A percentile compares a stretch with the other conserved stretches of the same genome.
phyloP scores from a whole-genome alignment of 2,888 invertebrate genomes.

The Cetonia aurata region DNA sequence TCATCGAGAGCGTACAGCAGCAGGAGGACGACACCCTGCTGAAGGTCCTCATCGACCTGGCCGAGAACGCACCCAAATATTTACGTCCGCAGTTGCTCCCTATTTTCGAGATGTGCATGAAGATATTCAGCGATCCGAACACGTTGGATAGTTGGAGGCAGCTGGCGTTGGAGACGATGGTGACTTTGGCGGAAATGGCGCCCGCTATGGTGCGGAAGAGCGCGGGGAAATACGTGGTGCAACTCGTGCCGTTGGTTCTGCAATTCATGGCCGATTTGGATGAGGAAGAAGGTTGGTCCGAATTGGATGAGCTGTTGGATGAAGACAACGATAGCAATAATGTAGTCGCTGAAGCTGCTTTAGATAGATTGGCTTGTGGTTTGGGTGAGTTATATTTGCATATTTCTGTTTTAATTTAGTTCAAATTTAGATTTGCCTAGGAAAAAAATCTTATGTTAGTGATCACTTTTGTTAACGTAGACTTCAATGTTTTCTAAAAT shows the following conservation, averaged over 20 bases:
- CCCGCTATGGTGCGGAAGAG: slow-evolving; percentile 97
- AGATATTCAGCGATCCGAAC: slow-evolving; percentile 80
- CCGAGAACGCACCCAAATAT: slow-evolving; percentile 93
- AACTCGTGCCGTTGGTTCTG: slow-evolving; percentile 86
- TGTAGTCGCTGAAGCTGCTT: slow-evolving; percentile 94
- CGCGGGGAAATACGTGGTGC: slow-evolving; percentile 84
- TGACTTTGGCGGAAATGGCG: slow-evolving; percentile 91
- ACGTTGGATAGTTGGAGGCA: slow-evolving; percentile 89
- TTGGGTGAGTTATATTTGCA: slow-evolving; percentile 74
- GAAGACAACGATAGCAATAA: slow-evolving; percentile 96
- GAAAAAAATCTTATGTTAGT: too few species aligned
- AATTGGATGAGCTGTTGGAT: slow-evolving; percentile 87
- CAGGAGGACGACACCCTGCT: slow-evolving; percentile 91
- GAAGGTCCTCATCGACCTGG: slow-evolving; percentile 94
- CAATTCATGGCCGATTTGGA: slow-evolving; percentile 96
- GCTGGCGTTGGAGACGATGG: slow-evolving; percentile 86
- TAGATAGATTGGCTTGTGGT: slow-evolving; percentile 97
- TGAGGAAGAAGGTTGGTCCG: slow-evolving; percentile 91
- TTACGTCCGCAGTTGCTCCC: slow-evolving; percentile 87
- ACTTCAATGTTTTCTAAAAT: too few species aligned
- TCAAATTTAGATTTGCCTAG: neutral
- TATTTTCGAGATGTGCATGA: slow-evolving; percentile 90
- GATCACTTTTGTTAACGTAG: too few species aligned
- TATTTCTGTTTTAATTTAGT: neutral
- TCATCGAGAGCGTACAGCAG: slow-evolving; percentile 85